Evolutionary conservation across 2,888 invertebrate species (phyloP).

Genomic region (Agrenia bidenticulata): DNA sequence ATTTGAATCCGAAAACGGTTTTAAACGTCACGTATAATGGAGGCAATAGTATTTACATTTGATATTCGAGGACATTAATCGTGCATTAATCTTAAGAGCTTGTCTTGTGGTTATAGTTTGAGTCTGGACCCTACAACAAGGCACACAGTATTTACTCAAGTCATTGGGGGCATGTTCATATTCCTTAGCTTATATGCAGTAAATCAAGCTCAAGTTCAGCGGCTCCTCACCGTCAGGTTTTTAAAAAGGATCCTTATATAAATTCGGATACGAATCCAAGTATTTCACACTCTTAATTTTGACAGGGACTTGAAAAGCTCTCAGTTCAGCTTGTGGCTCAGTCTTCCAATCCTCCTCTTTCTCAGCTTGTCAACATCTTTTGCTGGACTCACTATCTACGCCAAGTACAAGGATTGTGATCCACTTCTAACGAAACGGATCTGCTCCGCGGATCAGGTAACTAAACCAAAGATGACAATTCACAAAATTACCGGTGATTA

Average conservation of each 20-base stretch:
- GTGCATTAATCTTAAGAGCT: too few relatives aligned
- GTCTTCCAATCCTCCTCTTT: conserved; percentile 74
- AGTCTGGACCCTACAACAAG: conserved; percentile 76
- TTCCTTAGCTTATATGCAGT: conserved; percentile 81
- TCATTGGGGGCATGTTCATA: conserved; percentile 77
- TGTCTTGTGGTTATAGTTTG: conserved; percentile 69
- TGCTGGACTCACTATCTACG: conserved; percentile 80
- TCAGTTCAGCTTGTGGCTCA: conserved; percentile 73
- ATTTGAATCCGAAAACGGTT: too few relatives aligned
- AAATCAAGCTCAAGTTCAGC: conserved; percentile 75
- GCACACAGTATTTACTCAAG: conserved; percentile 79
- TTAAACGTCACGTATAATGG: too few relatives aligned
- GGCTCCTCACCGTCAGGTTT: conserved; percentile 59
- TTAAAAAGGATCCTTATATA: conserved; percentile 11
- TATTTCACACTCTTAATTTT: background rate
- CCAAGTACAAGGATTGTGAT: conserved; percentile 79
- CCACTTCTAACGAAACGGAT: conserved; percentile 68
- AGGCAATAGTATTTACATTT: too few relatives aligned
- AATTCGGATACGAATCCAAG: conserved; percentile 18
- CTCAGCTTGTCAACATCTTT: conserved; percentile 72
- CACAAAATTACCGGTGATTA: background rate
- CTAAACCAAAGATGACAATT: background rate
- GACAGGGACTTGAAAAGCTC: conserved; percentile 66
- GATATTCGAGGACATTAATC: too few relatives aligned
- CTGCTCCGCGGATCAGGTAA: conserved; percentile 68